phyloP scores from a whole-genome alignment of 2,888 invertebrate species.

The Xestia rhomboidea region DNA sequence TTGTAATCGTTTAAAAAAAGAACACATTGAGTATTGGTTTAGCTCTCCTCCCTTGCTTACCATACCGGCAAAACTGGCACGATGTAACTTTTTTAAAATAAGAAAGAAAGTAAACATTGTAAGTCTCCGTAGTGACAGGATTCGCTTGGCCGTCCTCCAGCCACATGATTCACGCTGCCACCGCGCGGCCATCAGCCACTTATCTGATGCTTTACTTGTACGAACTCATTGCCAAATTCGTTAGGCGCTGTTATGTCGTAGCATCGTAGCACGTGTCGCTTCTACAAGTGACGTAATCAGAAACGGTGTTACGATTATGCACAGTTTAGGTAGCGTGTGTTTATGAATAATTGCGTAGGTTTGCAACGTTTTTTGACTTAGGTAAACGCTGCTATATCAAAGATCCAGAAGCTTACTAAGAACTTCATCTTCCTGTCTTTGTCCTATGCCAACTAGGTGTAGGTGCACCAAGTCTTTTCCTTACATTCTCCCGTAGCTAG shows the following conservation, averaged over 20 bases:
- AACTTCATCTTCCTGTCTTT: neutral
- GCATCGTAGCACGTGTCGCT: conserved; percentile 47
- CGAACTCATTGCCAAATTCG: conserved; percentile 67
- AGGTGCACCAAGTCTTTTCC: neutral
- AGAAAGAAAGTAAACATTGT: conserved; percentile 39
- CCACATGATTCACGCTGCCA: conserved; percentile 52
- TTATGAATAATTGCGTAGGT: conserved; percentile 27
- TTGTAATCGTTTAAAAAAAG: neutral
- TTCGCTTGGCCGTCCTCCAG: conserved; percentile 65
- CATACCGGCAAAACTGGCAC: neutral
- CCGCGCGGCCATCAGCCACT: conserved; percentile 43
- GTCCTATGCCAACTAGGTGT: neutral
- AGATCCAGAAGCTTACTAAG: neutral
- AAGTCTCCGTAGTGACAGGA: conserved; percentile 45
- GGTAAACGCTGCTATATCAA: neutral
- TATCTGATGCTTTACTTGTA: conserved; percentile 58
- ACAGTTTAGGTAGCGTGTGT: conserved; percentile 19
- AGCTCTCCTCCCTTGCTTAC: too few relatives aligned
- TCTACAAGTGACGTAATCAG: conserved; percentile 46
- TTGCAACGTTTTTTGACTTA: conserved; percentile 8
- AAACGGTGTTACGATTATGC: conserved; percentile 20
- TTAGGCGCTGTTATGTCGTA: conserved; percentile 45
- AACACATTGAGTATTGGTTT: too few relatives aligned
- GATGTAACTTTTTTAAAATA: neutral
- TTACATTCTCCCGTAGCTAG: neutral